phyloP scores from a whole-genome alignment of 2,113 vertebrate species.

The Amia ocellicauda region DNA sequence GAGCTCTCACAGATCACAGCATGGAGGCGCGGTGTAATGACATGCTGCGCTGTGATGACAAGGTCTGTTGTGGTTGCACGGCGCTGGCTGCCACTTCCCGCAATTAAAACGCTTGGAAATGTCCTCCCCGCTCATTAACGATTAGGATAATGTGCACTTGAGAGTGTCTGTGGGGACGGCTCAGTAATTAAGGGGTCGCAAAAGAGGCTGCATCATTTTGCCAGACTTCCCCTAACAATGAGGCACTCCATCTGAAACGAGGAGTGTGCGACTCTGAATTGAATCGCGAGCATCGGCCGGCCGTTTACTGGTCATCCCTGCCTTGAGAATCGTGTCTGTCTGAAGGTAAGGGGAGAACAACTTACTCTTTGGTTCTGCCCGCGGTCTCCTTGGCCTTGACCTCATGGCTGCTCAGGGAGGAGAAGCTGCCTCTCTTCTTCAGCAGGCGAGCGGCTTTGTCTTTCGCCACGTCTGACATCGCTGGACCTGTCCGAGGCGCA shows the following conservation, averaged over 20 bases:
- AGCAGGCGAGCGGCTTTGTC: slow-evolving; percentile 49
- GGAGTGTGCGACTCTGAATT: no score
- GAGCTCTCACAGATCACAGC: not conserved
- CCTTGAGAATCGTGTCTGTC: no score
- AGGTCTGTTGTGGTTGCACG: not conserved
- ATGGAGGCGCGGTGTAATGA: not conserved
- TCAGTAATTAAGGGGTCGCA: not conserved
- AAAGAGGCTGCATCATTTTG: no score
- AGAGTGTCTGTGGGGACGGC: not conserved
- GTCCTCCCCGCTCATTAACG: not conserved
- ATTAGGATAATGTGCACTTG: not conserved
- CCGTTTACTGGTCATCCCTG: no score
- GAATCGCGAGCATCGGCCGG: no score
- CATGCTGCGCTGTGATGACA: not conserved
- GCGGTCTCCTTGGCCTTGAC: slow-evolving; percentile 49
- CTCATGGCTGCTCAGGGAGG: slow-evolving; percentile 59
- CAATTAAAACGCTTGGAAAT: not conserved
- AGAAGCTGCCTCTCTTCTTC: slow-evolving; percentile 59
- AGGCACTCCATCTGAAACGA: no score
- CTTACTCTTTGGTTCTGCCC: slow-evolving; percentile 66
- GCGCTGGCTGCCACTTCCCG: not conserved
- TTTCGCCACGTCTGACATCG: slow-evolving; percentile 62
- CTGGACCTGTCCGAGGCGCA: not conserved
- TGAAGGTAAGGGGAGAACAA: no score
- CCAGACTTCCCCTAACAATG: no score